phyloP scores from a whole-genome alignment of 2,888 invertebrate species.

The Heliconius cydno region DNA sequence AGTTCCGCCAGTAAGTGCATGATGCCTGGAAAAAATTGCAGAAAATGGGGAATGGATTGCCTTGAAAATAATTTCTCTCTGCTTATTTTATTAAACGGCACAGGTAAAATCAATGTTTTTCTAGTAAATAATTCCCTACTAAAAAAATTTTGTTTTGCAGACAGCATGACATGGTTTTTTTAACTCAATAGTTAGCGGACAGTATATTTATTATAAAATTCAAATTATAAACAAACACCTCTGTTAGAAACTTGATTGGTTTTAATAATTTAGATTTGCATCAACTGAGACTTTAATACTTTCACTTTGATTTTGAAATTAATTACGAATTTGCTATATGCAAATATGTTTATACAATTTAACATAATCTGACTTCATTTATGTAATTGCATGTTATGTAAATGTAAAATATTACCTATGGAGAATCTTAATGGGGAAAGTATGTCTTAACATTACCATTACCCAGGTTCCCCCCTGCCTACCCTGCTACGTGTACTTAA shows the following conservation, averaged over 20 bases:
- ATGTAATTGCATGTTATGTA: neutral
- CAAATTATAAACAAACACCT: neutral
- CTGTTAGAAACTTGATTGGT: constrained; percentile 5
- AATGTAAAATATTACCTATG: neutral
- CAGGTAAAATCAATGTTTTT: too few relatives aligned
- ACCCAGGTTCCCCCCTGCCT: neutral
- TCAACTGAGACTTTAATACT: neutral
- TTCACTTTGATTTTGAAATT: constrained; percentile 18
- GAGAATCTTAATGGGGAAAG: neutral
- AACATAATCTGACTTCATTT: neutral
- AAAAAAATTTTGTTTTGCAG: too few relatives aligned
- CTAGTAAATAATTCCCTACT: too few relatives aligned
- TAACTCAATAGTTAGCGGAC: too few relatives aligned
- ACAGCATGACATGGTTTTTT: too few relatives aligned
- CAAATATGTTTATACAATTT: neutral
- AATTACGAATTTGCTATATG: neutral
- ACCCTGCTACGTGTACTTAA: neutral
- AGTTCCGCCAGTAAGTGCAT: neutral
- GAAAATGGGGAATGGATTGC: neutral
- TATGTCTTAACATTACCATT: neutral
- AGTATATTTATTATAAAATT: too few relatives aligned
- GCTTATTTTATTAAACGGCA: too few relatives aligned
- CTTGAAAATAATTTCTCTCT: too few relatives aligned
- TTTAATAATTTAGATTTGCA: constrained; percentile 4
- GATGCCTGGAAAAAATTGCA: too few relatives aligned